A percentile compares a stretch with the other conserved stretches of the same genome.
Evolutionary conservation across 2,797 vertebrate genomes (phyloP).

Genomic region (Lepilemur ruficaudatus): DNA sequence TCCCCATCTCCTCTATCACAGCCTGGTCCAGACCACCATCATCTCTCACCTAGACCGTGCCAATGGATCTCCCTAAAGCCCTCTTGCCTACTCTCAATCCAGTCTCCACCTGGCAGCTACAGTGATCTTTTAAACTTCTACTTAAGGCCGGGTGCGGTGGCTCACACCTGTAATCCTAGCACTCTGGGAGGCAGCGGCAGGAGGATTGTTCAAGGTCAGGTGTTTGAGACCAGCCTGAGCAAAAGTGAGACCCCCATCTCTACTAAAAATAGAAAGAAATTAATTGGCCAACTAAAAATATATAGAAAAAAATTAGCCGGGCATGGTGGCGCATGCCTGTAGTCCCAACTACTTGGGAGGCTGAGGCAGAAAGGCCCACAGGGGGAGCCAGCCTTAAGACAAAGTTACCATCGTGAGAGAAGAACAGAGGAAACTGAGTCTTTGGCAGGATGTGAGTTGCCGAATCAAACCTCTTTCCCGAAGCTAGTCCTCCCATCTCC

Average conservation of each 20-base stretch:
- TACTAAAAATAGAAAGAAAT: no score
- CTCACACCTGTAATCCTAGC: background rate
- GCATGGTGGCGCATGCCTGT: background rate
- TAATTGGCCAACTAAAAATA: no score
- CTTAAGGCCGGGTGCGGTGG: background rate
- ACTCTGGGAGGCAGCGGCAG: background rate
- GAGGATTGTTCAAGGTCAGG: background rate
- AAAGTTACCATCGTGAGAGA: background rate
- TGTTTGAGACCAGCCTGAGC: background rate
- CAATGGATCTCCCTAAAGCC: background rate
- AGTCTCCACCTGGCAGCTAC: background rate
- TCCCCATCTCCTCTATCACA: background rate
- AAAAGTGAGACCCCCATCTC: background rate
- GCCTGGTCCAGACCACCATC: background rate
- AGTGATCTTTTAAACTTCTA: background rate
- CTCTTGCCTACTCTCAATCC: background rate
- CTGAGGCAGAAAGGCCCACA: background rate
- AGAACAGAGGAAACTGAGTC: background rate
- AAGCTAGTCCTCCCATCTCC: background rate
- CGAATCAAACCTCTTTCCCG: background rate
- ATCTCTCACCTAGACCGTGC: background rate
- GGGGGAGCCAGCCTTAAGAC: background rate
- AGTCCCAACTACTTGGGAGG: background rate
- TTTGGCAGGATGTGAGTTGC: background rate
- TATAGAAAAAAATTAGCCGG: background rate